Percentiles rank a stretch among this genome's conserved stretches.
Conservation (phyloP, 2,797 vertebrate genomes). For the Thalassophryne amazonica region DNA sequence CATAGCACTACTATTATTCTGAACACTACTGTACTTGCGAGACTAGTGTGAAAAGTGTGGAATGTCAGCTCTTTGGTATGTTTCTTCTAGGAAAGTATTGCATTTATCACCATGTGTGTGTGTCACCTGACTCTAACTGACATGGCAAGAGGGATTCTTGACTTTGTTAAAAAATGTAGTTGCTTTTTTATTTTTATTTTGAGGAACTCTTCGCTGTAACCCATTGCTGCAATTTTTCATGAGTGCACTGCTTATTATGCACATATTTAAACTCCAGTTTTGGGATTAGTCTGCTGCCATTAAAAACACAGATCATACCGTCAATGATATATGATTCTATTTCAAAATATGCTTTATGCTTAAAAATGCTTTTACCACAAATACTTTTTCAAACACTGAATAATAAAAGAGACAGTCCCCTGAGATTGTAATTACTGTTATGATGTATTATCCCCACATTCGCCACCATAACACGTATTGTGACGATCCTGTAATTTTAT, state of each 20-base stretch:
- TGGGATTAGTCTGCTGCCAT: slow-evolving; percentile 46
- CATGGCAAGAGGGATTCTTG: too few relatives aligned
- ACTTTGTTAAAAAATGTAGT: slow-evolving; percentile 18
- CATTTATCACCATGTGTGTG: too few relatives aligned
- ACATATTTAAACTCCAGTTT: slow-evolving; percentile 18
- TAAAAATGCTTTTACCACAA: slow-evolving; percentile 36
- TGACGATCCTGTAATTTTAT: slow-evolving; percentile 71
- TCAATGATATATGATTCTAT: slow-evolving; percentile 37
- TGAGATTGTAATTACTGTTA: slow-evolving; percentile 68
- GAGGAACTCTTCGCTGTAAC: slow-evolving; percentile 9
- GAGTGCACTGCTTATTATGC: slow-evolving; percentile 23
- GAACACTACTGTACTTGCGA: too few relatives aligned
- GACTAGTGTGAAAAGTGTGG: too few relatives aligned
- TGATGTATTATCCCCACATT: slow-evolving; percentile 69
- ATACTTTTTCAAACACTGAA: slow-evolving; percentile 41
- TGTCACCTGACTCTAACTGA: too few relatives aligned
- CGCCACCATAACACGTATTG: slow-evolving; percentile 58
- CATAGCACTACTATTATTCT: too few relatives aligned
- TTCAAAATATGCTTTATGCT: slow-evolving; percentile 40
- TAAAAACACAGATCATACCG: slow-evolving; percentile 31
- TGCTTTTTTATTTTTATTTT: too few relatives aligned
- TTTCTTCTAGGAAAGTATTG: too few relatives aligned
- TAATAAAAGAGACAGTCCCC: slow-evolving; percentile 59
- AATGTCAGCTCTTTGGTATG: too few relatives aligned
- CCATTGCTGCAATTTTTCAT: slow-evolving; percentile 14